These are phyloP conservation scores for Bombus sibiricus DNA, from an alignment of 1,140 invertebrate genomes.

Conservation along the genomic window DNA sequence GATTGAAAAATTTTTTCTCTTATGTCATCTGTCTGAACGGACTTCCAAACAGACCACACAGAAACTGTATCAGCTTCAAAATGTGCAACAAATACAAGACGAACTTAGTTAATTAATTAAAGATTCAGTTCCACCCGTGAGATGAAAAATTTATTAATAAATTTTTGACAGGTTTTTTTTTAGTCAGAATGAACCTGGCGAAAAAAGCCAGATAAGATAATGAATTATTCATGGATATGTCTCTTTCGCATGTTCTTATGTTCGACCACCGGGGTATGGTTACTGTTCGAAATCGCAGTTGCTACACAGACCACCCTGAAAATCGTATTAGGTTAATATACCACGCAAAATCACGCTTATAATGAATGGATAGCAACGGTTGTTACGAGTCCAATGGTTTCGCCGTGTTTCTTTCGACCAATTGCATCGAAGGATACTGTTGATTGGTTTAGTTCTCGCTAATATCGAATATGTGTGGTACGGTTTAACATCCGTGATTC, in stretches of 20 bases:
- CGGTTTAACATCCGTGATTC: slow-evolving; percentile 61
- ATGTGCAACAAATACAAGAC: no score
- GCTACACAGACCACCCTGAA: slow-evolving; percentile 69
- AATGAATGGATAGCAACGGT: slow-evolving; percentile 66
- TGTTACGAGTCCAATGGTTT: slow-evolving; percentile 63
- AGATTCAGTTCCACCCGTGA: neutral
- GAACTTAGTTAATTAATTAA: neutral
- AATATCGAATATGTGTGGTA: slow-evolving; percentile 56
- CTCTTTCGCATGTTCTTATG: slow-evolving; percentile 5
- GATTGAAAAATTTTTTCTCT: no score
- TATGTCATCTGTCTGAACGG: no score
- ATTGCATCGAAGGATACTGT: slow-evolving; percentile 39
- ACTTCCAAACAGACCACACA: no score
- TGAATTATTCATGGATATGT: slow-evolving; percentile 31
- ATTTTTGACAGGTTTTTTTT: neutral
- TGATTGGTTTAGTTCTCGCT: slow-evolving; percentile 27
- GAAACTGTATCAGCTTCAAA: no score
- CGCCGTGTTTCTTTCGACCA: slow-evolving; percentile 55
- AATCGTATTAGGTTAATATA: slow-evolving; percentile 72
- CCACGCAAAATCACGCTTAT: slow-evolving; percentile 54
- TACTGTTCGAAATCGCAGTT: slow-evolving; percentile 16
- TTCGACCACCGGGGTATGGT: slow-evolving; percentile 23
- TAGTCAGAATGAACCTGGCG: neutral
- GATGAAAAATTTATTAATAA: slow-evolving; percentile 20
- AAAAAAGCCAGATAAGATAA: slow-evolving; percentile 3